phyloP scores from a whole-genome alignment of 2,113 vertebrate genomes.

The Leucoraja erinaceus region DNA sequence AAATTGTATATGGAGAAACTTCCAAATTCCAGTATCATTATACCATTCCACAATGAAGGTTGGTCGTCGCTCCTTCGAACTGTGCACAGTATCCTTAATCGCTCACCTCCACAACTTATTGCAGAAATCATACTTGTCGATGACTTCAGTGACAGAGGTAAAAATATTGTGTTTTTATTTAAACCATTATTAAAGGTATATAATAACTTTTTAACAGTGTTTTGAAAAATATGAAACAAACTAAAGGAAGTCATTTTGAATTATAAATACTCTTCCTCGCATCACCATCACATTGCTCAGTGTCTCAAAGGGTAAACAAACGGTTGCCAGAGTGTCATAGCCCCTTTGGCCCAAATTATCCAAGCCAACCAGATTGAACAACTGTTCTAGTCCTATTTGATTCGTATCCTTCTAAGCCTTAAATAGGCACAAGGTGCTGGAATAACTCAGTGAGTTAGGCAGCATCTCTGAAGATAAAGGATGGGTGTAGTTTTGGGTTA shows the following conservation, averaged over 20 bases:
- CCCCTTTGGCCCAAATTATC: too few species aligned
- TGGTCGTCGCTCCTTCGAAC: conserved; percentile 95
- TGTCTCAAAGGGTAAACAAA: too few species aligned
- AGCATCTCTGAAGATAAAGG: too few species aligned
- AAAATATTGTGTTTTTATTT: neutral
- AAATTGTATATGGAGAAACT: conserved; percentile 84
- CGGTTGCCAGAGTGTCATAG: neutral
- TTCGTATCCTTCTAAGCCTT: too few species aligned
- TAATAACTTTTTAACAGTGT: neutral
- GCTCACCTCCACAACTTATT: conserved; percentile 78
- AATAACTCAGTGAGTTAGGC: too few species aligned
- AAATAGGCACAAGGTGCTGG: too few species aligned
- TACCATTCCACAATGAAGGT: conserved; percentile 96
- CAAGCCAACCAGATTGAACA: too few species aligned
- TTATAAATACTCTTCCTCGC: neutral
- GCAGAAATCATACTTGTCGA: conserved; percentile 93
- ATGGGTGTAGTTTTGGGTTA: too few species aligned
- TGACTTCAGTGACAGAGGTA: conserved; percentile 97
- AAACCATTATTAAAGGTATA: neutral
- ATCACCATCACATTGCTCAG: neutral
- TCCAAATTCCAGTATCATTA: conserved; percentile 86
- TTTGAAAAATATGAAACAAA: neutral
- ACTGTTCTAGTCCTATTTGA: too few species aligned
- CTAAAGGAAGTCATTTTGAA: neutral
- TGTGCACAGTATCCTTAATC: conserved; percentile 88